Base-by-base conservation (phyloP, 2,797 vertebrate species). In the Acanthurus tractus region DNA sequence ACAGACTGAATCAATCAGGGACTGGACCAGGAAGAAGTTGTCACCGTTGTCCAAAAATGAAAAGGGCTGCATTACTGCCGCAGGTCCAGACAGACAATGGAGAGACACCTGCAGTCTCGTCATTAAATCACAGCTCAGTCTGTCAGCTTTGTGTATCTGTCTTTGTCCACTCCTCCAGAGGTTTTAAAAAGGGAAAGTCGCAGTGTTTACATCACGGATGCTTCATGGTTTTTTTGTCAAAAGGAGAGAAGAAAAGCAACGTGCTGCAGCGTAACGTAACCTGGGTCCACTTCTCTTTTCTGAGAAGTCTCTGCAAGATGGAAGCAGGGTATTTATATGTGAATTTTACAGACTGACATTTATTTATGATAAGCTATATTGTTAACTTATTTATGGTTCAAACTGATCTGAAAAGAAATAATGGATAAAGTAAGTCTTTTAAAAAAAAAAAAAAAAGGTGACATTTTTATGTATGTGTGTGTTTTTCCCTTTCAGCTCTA, bases 331-430 rank as follows among this genome's bases (percentile, higher is more conserved):
- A 91, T 94, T 93, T 93, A 90, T 93, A 92, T 92, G 87, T 87
- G 86, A 89, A 89, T 89, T 93, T 91, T 92, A 87, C 75, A 92
- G 89, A 92, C 85, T 84, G 78, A 90, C 78, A 81, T 86, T 72
- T 90, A 91, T 93, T 94, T 92, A 93, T 92, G 76, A 88, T 88
- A 78, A 93, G 88, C 86, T 93, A 89, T 91, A 86, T 90, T 88
- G 65, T 92, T 94, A 93, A 94, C 78, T 92, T 93, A 92, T 93
- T 90, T 83, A 85, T 86, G 88, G 58, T 87, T 91, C 71, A 63
- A 83, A 80, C 44, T 38, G 70, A 86, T 73, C 71, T 77, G 64
- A 85, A 68, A 81, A 76, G 67, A 83, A 85, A 84, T 42, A 54
- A 66, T 67, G 42, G 57, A 65, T 76, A 80, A 11, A 76, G 83